Evolutionary conservation across 2,113 vertebrate species (phyloP), one percentile per base, ranked within the genome.

Genomic region (Rhombomys opimus): DNA sequence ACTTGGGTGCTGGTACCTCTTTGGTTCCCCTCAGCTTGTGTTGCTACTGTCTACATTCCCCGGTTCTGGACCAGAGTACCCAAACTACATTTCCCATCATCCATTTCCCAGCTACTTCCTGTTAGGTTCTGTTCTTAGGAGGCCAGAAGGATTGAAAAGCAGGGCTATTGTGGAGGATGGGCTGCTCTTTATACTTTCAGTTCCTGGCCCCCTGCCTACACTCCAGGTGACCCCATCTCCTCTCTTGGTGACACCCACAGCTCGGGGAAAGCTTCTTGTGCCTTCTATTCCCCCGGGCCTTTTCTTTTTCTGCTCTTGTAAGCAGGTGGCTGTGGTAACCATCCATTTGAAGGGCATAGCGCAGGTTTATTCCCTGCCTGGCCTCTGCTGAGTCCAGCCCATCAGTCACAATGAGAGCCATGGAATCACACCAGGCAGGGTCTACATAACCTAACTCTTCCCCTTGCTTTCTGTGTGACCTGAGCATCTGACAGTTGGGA

Each of bases 11-110:
- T 57, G 35, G 50, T 0, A 6, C n/a, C 41, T 18, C 5, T 59
- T 30, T 52, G 4, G 15, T 12, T 35, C 75, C 46, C 50, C 72
- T 68, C 65, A 54, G 73, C 67, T 63, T 54, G 50, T 59, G 7
- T 41, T 11, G 10, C 6, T 32, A 4, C 5, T 72, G 0, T 41
- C 72, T 30, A 1, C 0, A 4, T 1, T 30, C 67, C 32, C 20
- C 7, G 38, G 46, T 61, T 57, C 41, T 61, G 50, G 17, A 17
- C 35, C 20, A 15, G 88, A 68, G 3, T 4, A 20, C 41, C 10
- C 15, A 46, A 27, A 46, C 35, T 23, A 17, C 12, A 5, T 46
- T 46, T 77, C 30, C 85, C 50, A 27, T 30, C 10, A 59, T 81
- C 30, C 41, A 85, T 87, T 23, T 8, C 38, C 57, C 25, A 52